Evolutionary conservation across 2,113 vertebrate species (phyloP), one percentile per base, ranked within the genome.

Genomic region (Sakesphorus luctuosus): DNA sequence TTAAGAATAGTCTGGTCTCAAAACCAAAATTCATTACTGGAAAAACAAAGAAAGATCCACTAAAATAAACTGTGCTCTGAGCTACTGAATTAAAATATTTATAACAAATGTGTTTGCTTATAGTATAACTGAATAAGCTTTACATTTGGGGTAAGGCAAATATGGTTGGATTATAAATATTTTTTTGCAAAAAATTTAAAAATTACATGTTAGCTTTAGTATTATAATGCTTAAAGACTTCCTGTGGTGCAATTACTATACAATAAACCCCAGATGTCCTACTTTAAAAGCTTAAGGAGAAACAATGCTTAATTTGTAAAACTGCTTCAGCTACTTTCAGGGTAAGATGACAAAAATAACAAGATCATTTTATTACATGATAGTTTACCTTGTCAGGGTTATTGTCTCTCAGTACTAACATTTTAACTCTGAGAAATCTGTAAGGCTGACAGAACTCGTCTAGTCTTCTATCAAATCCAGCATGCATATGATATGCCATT

Each of bases 241-340:
- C 93, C 58, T 84, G 49, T 12, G 73, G 61, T 85, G 58, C 80
- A 93, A 84, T 87, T 31, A 78, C 40, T 68, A 68, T 47, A 68
- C 62, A 93, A 87, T 75, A 91, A 84, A 82, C 31, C 38, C 49
- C 92, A 94, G 84, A 82, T 76, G 71, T 75, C 33, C 35, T 55
- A 84, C 65, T 56, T 91, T 33, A 69, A 77, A 87, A 71, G 55
- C 33, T 87, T 26, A 67, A 68, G 25, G 33, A 93, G 91, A 71
- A 78, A 43, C 10, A 5, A 61, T 47, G 38, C 8, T 84, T 12
- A 78, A 47, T 68, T 93, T 91, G 20, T 91, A 47, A 89, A 93
- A 75, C 66, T 0, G 0, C 35, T 66, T 84, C 43, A 58, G 43
- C 52, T 78, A 38, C 47, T 72, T 92, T 47, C 56, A 78, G 65